Conservation (phyloP, 1,140 invertebrate species). For the Calephelis virginiensis region DNA sequence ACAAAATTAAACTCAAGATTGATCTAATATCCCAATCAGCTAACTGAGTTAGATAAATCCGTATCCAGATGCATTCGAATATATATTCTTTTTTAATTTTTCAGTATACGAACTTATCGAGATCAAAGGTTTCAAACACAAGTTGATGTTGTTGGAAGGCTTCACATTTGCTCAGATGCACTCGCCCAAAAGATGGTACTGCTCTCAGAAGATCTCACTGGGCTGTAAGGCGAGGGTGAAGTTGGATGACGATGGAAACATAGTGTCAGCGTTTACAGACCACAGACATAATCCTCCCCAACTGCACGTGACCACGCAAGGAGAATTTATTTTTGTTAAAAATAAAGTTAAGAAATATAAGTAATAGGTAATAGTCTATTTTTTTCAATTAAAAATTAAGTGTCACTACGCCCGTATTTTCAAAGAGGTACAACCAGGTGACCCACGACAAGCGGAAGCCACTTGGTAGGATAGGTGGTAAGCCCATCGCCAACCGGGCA, state of each 20-base stretch:
- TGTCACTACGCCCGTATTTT: background rate
- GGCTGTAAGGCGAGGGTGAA: constrained; percentile 28
- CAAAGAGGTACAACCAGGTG: too few relatives aligned
- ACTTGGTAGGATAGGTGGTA: too few relatives aligned
- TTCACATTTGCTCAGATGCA: constrained; percentile 28
- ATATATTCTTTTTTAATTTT: constrained; percentile 16
- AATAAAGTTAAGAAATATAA: background rate
- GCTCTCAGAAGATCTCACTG: constrained; percentile 28
- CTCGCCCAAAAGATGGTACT: constrained; percentile 26
- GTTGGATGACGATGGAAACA: constrained; percentile 24
- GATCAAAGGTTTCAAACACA: constrained; percentile 16
- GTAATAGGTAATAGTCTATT: too few relatives aligned
- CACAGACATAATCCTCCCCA: constrained; percentile 30
- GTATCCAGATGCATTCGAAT: background rate
- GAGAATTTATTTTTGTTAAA: constrained; percentile 16
- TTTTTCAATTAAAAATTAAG: background rate
- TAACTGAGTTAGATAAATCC: too few relatives aligned
- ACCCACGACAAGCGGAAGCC: too few relatives aligned
- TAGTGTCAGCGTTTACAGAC: constrained; percentile 12
- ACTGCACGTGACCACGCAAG: constrained; percentile 1
- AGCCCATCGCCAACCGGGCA: too few relatives aligned
- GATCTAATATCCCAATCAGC: too few relatives aligned
- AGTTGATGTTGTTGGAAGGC: constrained; percentile 20
- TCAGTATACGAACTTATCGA: constrained; percentile 21
- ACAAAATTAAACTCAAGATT: too few relatives aligned